Conservation (phyloP, 2,888 invertebrate genomes). For the Platypus cylindrus region DNA sequence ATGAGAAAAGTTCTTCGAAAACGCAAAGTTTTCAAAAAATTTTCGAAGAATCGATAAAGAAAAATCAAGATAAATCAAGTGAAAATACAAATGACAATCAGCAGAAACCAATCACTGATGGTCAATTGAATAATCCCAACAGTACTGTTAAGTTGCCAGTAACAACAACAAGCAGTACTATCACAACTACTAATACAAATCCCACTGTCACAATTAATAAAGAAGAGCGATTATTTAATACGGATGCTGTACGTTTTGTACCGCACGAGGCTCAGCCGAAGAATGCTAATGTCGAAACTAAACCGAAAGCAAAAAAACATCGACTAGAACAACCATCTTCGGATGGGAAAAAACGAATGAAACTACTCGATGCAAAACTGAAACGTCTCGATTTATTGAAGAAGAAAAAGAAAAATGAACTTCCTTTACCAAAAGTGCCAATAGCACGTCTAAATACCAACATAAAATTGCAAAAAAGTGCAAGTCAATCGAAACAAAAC, state of each 20-base stretch:
- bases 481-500: conserved; percentile 14
- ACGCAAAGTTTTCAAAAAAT: conserved; percentile 35
- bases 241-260: too few relatives aligned
- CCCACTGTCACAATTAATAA: too few relatives aligned
- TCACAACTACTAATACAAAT: too few relatives aligned
- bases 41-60: conserved; percentile 32
- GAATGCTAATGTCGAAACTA: too few relatives aligned
- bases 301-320: not conserved
- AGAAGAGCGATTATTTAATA: too few relatives aligned
- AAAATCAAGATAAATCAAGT: conserved; percentile 12
- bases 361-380: conserved; percentile 32
- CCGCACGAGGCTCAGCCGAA: too few relatives aligned
- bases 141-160: conserved; percentile 13
- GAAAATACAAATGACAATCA: too few relatives aligned
- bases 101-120: too few relatives aligned
- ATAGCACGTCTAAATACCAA: conserved; percentile 28
- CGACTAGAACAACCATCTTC: not conserved
- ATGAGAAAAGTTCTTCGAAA: too few relatives aligned
- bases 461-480: conserved; percentile 20
- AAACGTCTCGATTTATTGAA: conserved; percentile 25
- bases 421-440: conserved; percentile 22
- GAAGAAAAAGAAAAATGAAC: conserved; percentile 13
- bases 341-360: conserved; percentile 23
- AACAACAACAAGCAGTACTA: conserved; percentile 9
- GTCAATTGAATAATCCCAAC: too few relatives aligned